Evolutionary conservation across 2,888 invertebrate species (phyloP).

Genomic region (Uloborus plumipes): DNA sequence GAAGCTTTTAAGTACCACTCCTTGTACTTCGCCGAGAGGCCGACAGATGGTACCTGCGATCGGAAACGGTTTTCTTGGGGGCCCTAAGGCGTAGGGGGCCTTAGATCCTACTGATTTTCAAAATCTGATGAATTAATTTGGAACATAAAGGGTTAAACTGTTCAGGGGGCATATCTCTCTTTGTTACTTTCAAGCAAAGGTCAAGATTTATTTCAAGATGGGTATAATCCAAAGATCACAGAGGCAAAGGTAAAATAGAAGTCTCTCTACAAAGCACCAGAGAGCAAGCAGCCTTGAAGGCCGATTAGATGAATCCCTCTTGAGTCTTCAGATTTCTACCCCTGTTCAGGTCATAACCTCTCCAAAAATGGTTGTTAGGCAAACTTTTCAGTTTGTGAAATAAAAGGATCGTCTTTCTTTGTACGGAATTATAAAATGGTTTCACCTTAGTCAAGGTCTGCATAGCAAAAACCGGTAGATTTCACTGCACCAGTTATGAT

Average conservation of each 20-base stretch:
- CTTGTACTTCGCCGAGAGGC: too few relatives aligned
- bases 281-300: not conserved
- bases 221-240: not conserved
- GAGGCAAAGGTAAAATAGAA: not conserved
- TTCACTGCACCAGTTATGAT: not conserved
- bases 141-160: too few relatives aligned
- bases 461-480: not conserved
- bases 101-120: too few relatives aligned
- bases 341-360: not conserved
- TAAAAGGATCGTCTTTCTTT: not conserved
- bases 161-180: not conserved
- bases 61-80: too few relatives aligned
- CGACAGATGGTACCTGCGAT: too few relatives aligned
- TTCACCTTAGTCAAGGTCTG: not conserved
- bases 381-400: slow-evolving; percentile 1
- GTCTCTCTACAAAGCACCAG: not conserved
- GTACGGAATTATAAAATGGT: not conserved
- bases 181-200: not conserved
- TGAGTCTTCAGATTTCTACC: slow-evolving; percentile 6
- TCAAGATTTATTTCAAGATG: too few relatives aligned
- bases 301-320: not conserved
- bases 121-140: too few relatives aligned
- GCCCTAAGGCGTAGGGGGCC: too few relatives aligned
- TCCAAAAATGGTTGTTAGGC: slow-evolving; percentile 1
- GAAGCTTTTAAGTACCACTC: too few relatives aligned